Evolutionary conservation across 2,113 vertebrate genomes (phyloP).

Genomic region (Alligator mississippiensis): DNA sequence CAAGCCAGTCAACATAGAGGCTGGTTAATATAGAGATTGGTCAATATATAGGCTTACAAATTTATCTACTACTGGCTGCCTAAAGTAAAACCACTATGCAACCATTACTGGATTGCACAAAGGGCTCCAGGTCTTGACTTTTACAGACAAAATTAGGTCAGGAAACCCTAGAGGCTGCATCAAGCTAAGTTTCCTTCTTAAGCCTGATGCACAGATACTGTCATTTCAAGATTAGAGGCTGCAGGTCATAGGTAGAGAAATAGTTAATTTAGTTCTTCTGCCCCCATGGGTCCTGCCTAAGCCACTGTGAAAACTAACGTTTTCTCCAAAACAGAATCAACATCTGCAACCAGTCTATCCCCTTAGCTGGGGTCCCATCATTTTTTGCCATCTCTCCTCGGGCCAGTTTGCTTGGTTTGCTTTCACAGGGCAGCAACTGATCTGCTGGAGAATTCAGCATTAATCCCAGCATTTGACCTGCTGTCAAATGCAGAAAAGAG

Average conservation of each 20-base stretch:
- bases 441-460: neutral
- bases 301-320: slow-evolving; percentile 1
- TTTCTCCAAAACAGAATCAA: slow-evolving; percentile 7
- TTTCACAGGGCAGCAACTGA: neutral
- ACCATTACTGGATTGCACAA: neutral
- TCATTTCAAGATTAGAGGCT: slow-evolving; percentile 19
- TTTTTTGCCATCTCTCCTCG: slow-evolving; percentile 9
- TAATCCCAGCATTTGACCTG: neutral
- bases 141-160: neutral
- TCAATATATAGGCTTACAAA: neutral
- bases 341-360: slow-evolving; percentile 10
- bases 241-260: neutral
- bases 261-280: slow-evolving; percentile 9
- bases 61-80: neutral
- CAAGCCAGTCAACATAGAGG: no score
- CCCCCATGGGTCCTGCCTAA: neutral
- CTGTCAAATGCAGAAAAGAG: neutral
- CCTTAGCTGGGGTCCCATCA: neutral
- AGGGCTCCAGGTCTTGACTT: neutral
- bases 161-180: neutral
- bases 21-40: neutral
- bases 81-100: neutral
- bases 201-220: slow-evolving; percentile 2
- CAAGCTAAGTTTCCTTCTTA: slow-evolving; percentile 8
- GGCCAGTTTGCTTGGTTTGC: neutral